A percentile compares a stretch with the other conserved stretches of the same genome.
These are phyloP conservation scores for Drosophila quadrilineata DNA, from an alignment of 1,140 invertebrate species.

Conservation along the genomic window DNA sequence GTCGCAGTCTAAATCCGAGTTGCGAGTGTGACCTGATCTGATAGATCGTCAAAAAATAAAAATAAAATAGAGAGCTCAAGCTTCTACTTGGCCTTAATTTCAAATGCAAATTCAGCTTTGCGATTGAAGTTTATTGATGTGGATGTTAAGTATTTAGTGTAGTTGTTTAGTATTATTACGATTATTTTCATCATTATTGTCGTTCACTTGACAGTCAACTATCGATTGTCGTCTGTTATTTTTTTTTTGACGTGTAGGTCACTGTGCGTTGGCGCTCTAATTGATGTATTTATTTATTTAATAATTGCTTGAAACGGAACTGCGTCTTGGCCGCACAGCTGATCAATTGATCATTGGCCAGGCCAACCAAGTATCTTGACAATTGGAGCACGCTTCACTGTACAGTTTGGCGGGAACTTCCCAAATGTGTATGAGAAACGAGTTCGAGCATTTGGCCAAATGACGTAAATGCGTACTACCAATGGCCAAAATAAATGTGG, in stretches of 20 bases:
- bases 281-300: slow-evolving; percentile 69
- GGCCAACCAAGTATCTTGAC: slow-evolving; percentile 6
- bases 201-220: slow-evolving; percentile 31
- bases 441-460: slow-evolving; percentile 49
- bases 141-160: slow-evolving; percentile 29
- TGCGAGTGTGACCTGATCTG: no score
- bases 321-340: slow-evolving; percentile 15
- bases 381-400: slow-evolving; percentile 36
- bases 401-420: slow-evolving; percentile 49
- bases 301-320: slow-evolving; percentile 69
- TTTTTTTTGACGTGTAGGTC: slow-evolving; percentile 69
- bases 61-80: slow-evolving; percentile 65
- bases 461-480: slow-evolving; percentile 62
- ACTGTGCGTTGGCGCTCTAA: slow-evolving; percentile 72
- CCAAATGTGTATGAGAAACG: slow-evolving; percentile 43
- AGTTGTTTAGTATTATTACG: neutral
- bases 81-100: slow-evolving; percentile 61
- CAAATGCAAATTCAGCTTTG: slow-evolving; percentile 66
- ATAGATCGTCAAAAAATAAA: slow-evolving; percentile 17
- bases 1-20: neutral
- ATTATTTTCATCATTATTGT: neutral
- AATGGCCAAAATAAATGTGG: slow-evolving; percentile 16
- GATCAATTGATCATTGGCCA: neutral
- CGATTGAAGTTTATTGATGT: slow-evolving; percentile 51
- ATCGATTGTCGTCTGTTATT: no score